Base-by-base conservation (phyloP, 2,113 vertebrate genomes). In the Syrmaticus mikado region DNA sequence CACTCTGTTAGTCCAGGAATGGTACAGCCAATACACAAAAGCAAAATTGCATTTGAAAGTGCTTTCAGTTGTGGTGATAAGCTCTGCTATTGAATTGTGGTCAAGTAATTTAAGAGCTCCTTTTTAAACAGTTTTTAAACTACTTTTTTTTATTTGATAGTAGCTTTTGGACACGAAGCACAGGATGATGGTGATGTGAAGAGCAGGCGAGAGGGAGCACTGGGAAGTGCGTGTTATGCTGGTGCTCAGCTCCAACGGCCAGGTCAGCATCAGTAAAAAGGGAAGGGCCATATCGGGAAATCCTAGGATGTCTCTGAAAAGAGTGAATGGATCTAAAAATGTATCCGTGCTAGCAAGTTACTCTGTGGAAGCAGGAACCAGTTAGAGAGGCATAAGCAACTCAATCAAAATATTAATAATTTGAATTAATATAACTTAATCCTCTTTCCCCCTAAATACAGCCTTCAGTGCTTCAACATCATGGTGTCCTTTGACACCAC, bases 201-300 rank as follows among this genome's bases (percentile, higher is more conserved):
- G 34, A 34, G 52, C 13, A 62, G 79, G 19, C 22, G 8, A 40
- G 58, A 70, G 17, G 19, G 21, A 50, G 19, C 0, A 0, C 40
- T 60, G n/a, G n/a, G 20, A 71, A 45, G 4, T 30, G 50, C n/a
- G 11, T 62, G 36, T 61, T 61, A 15, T 9, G 28, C 10, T 0
- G 1, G 45, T 55, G 24, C 18, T 55, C 40, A 79, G 50, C 75
- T 82, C 32, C 72, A 7, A 70, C 43, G 7, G n/a, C 24, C 52
- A 34, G 22, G 8, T 73, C 62, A 87, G 36, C 67, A 13, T 13
- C 6, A 52, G 57, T 11, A 34, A 87, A 20, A 62, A 55, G n/a
- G 30, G 2, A 25, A 91, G 19, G 38, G n/a, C n/a, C 34, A 40
- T 27, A 38, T 7, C 14, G 74, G 57, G 22, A 71, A 73, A 64